Percentiles rank a stretch among this genome's conserved stretches.
phyloP scores from a whole-genome alignment of 2,888 invertebrate genomes.

The Ophion ellenae region DNA sequence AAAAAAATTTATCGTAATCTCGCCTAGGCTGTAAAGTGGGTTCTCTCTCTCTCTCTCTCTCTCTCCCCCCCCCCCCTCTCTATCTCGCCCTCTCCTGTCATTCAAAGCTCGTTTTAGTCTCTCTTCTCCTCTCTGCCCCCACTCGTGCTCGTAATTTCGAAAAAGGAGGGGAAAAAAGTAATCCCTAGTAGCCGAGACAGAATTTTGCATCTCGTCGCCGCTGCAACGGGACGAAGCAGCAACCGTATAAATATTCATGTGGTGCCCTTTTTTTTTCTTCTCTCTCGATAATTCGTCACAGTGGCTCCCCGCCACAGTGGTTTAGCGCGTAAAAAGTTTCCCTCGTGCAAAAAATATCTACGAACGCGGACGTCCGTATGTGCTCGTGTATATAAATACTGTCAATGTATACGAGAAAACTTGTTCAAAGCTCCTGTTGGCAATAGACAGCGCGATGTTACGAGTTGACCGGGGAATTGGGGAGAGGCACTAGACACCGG shows the following conservation, averaged over 20 bases:
- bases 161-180: slow-evolving; percentile 19
- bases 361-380: neutral
- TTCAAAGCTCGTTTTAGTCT: slow-evolving; percentile 19
- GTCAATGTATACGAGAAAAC: slow-evolving; percentile 12
- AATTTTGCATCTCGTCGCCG: slow-evolving; percentile 23
- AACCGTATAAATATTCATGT: slow-evolving; percentile 57
- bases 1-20: neutral
- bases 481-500: no score
- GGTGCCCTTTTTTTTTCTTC: neutral
- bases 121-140: neutral
- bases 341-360: slow-evolving; percentile 23
- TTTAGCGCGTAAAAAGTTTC: slow-evolving; percentile 55
- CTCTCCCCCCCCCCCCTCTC: neutral
- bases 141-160: slow-evolving; percentile 3
- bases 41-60: no score
- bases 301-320: slow-evolving; percentile 45
- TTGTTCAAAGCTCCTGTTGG: slow-evolving; percentile 46
- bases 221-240: slow-evolving; percentile 9
- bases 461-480: slow-evolving; percentile 33
- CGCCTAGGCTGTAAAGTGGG: neutral
- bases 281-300: slow-evolving; percentile 62
- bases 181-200: neutral
- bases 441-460: neutral
- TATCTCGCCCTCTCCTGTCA: neutral
- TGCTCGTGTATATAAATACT: neutral